Base-by-base conservation (phyloP, 2,797 vertebrate species). In the Amphiprion clarkii region DNA sequence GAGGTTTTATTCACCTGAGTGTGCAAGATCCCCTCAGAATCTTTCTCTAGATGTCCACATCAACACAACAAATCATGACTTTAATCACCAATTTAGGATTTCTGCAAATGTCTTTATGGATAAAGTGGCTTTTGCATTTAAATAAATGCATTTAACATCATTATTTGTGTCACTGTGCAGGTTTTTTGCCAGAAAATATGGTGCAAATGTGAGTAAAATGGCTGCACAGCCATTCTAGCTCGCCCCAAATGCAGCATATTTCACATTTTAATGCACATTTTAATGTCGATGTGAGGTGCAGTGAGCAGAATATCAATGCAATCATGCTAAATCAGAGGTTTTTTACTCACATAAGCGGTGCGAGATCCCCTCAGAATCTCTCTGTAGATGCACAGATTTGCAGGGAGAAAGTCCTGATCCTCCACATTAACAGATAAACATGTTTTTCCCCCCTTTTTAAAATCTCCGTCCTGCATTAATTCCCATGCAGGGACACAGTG, bases 321-420 rank as follows among this genome's bases (percentile, higher is more conserved):
- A 58, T 53, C 39, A 66, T 1, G 21, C 74, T 2, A 68, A 52
- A 14, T 78, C 52, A 62, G 51, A 9, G 48, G 19, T 25, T 42
- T 52, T 52, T 89, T 27, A 94, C 93, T 94, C 84, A 94, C 93
- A 85, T 86, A 79, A 87, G 82, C 52, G 52, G 44, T 42, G 51
- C 36, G 56, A 73, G 81, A 84, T 86, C 67, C 79, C 59, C 75
- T 64, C 29, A 66, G 55, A 84, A 59, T 46, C 77, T 74, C 76
- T 70, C 0, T 46, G 58, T 67, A 71, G 77, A 84, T 21, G 79
- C 65, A 89, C 67, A 70, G 74, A 74, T 80, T 64, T 39, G 17
- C 70, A 40, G 19, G 54, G 27, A 62, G 67, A 76, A 33, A 59
- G 51, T 74, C 54, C 29, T 27, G 74, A 74, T 83, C 74, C 74